Percentiles rank a stretch among this genome's conserved stretches.
Conservation (phyloP, 37 sponge, comb jelly and placozoan species). For the Beroe forskalii region DNA sequence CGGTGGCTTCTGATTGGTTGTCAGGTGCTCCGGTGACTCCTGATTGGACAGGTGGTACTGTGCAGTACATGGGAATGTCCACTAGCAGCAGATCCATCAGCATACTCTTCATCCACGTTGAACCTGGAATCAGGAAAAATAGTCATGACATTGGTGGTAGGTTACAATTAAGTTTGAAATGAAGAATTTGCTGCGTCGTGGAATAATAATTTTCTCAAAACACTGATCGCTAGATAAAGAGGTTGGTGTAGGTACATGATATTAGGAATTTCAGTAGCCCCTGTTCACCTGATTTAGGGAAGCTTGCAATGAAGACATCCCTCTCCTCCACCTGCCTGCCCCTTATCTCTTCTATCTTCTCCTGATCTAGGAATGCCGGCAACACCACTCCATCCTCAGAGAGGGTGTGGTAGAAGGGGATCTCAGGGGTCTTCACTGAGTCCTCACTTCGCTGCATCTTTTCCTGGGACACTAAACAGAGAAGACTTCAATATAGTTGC, state of each 20-base stretch:
- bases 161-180: too few species aligned
- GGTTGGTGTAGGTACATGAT: too few species aligned
- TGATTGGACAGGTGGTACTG: not conserved
- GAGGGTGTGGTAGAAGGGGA: not conserved
- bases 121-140: constrained; percentile 2
- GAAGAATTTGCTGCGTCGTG: too few species aligned
- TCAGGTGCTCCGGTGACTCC: not conserved
- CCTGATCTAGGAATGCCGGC: constrained; percentile 43
- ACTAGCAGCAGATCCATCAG: not conserved
- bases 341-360: not conserved
- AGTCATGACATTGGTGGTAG: too few species aligned
- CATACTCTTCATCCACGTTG: constrained; percentile 61
- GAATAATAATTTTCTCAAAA: too few species aligned
- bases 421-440: not conserved
- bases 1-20: too few species aligned
- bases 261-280: not conserved
- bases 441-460: not conserved
- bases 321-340: not conserved
- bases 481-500: too few species aligned
- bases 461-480: too few species aligned
- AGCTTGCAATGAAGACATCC: constrained; percentile 26
- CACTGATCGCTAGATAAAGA: not conserved
- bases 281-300: constrained; percentile 51
- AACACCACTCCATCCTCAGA: constrained; percentile 13
- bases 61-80: constrained; percentile 37